A percentile compares a stretch with the other conserved stretches of the same genome.
phyloP scores from a whole-genome alignment of 2,113 vertebrate species.

The Xenus cinereus region DNA sequence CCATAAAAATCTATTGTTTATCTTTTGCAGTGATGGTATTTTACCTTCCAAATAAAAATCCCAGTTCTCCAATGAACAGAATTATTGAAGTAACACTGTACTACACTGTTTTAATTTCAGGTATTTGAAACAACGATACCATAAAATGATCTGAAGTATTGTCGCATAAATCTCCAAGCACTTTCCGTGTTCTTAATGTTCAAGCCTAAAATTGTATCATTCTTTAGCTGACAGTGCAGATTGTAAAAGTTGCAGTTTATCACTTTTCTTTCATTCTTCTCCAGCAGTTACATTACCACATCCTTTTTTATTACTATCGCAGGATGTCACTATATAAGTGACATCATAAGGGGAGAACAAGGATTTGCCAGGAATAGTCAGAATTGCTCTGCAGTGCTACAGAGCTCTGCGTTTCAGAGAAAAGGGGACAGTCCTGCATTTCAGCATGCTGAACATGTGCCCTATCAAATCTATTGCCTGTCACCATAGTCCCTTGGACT shows the following conservation, averaged over 20 bases:
- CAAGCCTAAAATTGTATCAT: conserved; percentile 38
- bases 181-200: conserved; percentile 24
- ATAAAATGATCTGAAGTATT: conserved; percentile 17
- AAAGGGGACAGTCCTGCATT: neutral
- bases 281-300: conserved; percentile 20
- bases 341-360: conserved; percentile 12
- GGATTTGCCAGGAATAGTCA: neutral
- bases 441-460: conserved; percentile 58
- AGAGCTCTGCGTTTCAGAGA: neutral
- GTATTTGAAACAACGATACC: conserved; percentile 31
- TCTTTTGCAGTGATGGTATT: neutral
- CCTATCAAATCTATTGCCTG: conserved; percentile 57
- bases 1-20: conserved; percentile 2
- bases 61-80: neutral
- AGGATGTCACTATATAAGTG: neutral
- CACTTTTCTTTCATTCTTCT: conserved; percentile 1
- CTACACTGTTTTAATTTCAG: conserved; percentile 29
- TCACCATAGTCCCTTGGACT: conserved; percentile 39
- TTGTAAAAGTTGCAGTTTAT: conserved; percentile 48
- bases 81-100: neutral
- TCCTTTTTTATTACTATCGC: neutral
- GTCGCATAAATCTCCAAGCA: conserved; percentile 12
- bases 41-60: conserved; percentile 21
- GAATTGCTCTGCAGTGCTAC: neutral
- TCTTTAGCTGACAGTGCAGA: conserved; percentile 60